A percentile compares a stretch with the other conserved stretches of the same genome.
phyloP scores from a whole-genome alignment of 1,140 invertebrate genomes.

The Reticulitermes speratus region DNA sequence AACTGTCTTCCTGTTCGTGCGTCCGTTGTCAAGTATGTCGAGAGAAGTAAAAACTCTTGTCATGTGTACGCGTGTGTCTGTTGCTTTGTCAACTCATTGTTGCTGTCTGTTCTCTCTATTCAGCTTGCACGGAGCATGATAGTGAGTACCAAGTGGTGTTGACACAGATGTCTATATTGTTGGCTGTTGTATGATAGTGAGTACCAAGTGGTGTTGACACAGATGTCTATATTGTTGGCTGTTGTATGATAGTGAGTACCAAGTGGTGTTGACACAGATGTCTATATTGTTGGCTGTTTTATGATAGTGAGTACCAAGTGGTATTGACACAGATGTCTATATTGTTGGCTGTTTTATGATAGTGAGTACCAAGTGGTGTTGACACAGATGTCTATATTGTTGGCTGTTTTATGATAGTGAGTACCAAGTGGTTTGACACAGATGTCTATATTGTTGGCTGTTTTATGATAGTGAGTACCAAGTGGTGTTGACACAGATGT shows the following conservation, averaged over 20 bases:
- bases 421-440: constrained; percentile 49
- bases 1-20: background rate
- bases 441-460: background rate
- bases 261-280: constrained; percentile 5
- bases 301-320: constrained; percentile 71
- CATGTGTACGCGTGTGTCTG: background rate
- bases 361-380: constrained; percentile 60
- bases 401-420: constrained; percentile 80
- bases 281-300: background rate
- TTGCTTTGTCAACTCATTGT: constrained; percentile 30
- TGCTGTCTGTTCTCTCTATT: constrained; percentile 46
- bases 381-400: background rate
- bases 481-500: constrained; percentile 3
- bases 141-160: constrained; percentile 60
- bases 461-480: constrained; percentile 78
- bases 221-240: background rate
- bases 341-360: constrained; percentile 65
- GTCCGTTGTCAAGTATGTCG: constrained; percentile 18
- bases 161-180: background rate
- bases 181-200: constrained; percentile 61
- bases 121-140: constrained; percentile 82
- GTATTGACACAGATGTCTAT: background rate
- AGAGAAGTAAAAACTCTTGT: constrained; percentile 3
- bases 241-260: constrained; percentile 81
- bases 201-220: constrained; percentile 49